Conservation (phyloP, 2,797 vertebrate species). For the Apodemus agrarius region DNA sequence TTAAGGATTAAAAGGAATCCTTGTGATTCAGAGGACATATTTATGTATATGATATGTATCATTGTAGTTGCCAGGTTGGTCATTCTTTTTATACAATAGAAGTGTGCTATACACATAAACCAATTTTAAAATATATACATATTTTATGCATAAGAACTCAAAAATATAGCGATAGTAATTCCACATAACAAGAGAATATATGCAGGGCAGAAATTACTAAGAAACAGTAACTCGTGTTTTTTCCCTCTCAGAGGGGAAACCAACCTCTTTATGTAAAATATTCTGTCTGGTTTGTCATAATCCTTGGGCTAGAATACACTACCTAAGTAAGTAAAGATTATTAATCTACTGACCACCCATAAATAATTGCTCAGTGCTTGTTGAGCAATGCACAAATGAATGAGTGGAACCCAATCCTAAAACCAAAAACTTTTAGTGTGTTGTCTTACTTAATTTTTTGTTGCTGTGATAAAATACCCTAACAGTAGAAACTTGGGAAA, state of each 20-base stretch:
- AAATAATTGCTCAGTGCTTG: neutral
- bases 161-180: neutral
- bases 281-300: neutral
- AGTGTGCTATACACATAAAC: neutral
- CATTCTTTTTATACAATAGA: conserved; percentile 9
- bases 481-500: neutral
- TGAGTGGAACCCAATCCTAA: neutral
- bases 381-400: conserved; percentile 18
- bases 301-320: neutral
- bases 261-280: neutral
- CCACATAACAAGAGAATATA: neutral
- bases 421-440: neutral
- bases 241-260: neutral
- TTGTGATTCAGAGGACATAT: neutral
- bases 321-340: neutral
- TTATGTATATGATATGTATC: neutral
- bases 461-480: neutral
- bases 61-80: neutral
- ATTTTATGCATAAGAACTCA: conserved; percentile 7
- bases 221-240: neutral
- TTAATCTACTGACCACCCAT: neutral
- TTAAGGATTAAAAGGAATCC: neutral
- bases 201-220: conserved; percentile 11
- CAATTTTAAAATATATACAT: neutral
- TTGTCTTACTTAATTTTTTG: neutral